Conservation (phyloP, 2,797 vertebrate genomes). For the Enteromius paludinosus region DNA sequence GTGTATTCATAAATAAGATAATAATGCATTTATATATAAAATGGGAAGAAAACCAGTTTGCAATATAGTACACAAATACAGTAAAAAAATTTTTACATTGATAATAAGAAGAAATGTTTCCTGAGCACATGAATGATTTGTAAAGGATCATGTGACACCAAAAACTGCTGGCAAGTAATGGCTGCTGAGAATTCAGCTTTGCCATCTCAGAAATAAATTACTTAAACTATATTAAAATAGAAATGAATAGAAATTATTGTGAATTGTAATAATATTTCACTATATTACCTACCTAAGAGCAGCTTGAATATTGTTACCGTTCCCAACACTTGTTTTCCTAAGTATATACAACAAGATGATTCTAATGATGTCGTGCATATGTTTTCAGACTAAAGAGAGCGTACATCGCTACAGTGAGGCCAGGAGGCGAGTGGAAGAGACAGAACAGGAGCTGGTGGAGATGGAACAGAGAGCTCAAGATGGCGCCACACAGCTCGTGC, state of each 20-base stretch:
- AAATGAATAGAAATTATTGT: background rate
- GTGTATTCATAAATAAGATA: background rate
- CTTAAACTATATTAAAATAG: background rate
- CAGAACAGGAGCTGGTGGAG: constrained; percentile 78
- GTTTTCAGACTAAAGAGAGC: constrained; percentile 75
- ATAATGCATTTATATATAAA: background rate
- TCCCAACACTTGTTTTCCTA: background rate
- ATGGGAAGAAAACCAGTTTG: no score
- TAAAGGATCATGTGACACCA: background rate
- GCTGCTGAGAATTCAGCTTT: background rate
- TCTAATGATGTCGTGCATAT: constrained; percentile 3
- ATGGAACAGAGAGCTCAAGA: constrained; percentile 79
- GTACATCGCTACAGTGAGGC: constrained; percentile 73
- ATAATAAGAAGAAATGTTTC: background rate
- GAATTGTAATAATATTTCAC: background rate
- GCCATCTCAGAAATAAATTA: background rate
- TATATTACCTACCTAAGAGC: background rate
- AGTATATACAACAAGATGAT: background rate
- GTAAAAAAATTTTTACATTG: background rate
- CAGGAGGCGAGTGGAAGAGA: constrained; percentile 69
- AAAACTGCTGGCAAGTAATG: background rate
- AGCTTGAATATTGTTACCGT: background rate
- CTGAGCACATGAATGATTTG: background rate
- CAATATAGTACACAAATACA: background rate
- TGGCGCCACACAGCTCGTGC: constrained; percentile 75